Evolutionary conservation across 2,113 vertebrate genomes (phyloP), one percentile per base, ranked within the genome.

Genomic region (Semicossyphus pulcher): DNA sequence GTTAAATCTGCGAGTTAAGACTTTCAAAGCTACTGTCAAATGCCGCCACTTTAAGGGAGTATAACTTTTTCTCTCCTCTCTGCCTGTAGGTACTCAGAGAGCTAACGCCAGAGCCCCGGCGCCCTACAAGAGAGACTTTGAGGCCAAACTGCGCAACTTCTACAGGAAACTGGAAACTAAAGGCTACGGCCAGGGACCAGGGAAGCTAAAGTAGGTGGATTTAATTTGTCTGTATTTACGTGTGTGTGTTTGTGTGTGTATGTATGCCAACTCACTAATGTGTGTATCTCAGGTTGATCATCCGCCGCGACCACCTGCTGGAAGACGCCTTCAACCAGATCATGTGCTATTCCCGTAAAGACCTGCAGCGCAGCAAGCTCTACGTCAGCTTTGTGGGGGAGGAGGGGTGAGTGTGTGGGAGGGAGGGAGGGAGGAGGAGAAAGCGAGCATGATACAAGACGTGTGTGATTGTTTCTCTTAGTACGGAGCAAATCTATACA

Each of bases 291-390:
- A 97, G 96, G 87, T 89, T 97, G 88, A 95, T 97, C 87, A 97
- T 97, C 86, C 93, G 96, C 59, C 94, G 96, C 74, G 96, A 97
- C 83, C 96, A 96, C 81, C 93, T 97, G 86, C 91, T 97, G 51
- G 96, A 97, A 90, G 96, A 97, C 75, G 96, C 96, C 85, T 97
- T 97, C 88, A 97, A 97, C 86, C 96, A 97, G 93, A 96, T 97
- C 73, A 97, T 97, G 95, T 96, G 95, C 71, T 97, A 96, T 67
- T 97, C 96, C 68, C 94, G 96, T 62, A 97, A 97, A 90, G 96
- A 97, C 81, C 90, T 97, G 81, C 96, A 97, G 91, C 95, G 96
- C 78, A 97, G 95, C 87, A 97, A 97, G 76, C 94, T 97, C 16
- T 97, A 97, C 37, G 96, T 97, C 81, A 96, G 95, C 0, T 97